These are phyloP conservation scores for Decapterus maruadsi DNA, from an alignment of 2,797 vertebrate species.

Conservation along the genomic window DNA sequence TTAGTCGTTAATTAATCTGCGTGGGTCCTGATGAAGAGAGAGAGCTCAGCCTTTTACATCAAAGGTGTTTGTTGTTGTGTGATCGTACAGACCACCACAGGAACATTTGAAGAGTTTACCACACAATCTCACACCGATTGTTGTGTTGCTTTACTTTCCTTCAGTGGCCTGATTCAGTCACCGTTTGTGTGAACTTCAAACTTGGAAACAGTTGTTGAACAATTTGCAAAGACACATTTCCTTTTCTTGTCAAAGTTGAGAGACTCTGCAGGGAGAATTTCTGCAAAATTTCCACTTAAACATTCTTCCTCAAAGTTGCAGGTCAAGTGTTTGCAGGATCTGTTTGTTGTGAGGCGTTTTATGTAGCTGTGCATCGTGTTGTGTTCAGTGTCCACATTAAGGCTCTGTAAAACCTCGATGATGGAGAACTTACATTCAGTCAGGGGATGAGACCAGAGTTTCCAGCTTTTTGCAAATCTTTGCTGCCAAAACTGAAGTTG, in stretches of 20 bases:
- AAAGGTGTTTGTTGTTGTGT: constrained; percentile 44
- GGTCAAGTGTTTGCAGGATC: no score
- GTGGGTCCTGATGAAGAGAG: constrained; percentile 13
- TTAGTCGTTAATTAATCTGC: constrained; percentile 46
- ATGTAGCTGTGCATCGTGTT: no score
- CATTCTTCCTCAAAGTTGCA: neutral
- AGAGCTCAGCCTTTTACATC: constrained; percentile 39
- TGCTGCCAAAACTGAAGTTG: neutral
- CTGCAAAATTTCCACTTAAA: neutral
- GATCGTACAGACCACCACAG: constrained; percentile 1
- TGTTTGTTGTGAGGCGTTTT: no score
- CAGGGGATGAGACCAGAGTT: no score
- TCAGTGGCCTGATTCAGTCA: constrained; percentile 13
- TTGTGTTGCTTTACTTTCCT: constrained; percentile 3
- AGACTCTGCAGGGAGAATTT: constrained; percentile 1
- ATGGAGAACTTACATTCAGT: no score
- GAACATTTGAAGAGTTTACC: constrained; percentile 1
- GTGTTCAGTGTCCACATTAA: no score
- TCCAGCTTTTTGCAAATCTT: no score
- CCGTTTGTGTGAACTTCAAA: neutral
- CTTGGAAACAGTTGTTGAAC: constrained; percentile 1
- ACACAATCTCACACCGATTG: neutral
- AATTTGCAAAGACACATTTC: constrained; percentile 4
- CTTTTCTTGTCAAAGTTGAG: neutral
- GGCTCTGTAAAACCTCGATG: no score